phyloP scores from a whole-genome alignment of 2,113 vertebrate genomes.

The Dicaeum eximium region DNA sequence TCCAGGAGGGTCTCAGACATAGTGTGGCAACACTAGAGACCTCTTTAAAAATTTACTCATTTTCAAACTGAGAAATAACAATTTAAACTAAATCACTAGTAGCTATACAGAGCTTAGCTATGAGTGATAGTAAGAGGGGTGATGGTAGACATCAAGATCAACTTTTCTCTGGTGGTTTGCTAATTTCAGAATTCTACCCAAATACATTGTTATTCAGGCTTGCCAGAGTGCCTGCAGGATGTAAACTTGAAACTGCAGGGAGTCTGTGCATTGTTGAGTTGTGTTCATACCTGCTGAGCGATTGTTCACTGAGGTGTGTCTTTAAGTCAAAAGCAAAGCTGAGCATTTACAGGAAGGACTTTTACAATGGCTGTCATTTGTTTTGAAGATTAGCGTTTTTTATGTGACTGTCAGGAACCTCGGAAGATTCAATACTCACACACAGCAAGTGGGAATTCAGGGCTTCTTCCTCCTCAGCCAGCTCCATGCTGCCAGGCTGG shows the following conservation, averaged over 20 bases:
- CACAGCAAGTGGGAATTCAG: background rate
- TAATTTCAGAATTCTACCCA: background rate
- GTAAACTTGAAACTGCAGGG: background rate
- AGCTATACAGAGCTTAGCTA: background rate
- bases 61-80: background rate
- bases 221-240: conserved; percentile 22
- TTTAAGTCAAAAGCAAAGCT: conserved; percentile 63
- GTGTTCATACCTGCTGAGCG: conserved; percentile 71
- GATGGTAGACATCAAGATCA: background rate
- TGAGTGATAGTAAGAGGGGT: background rate
- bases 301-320: conserved; percentile 82
- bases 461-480: background rate
- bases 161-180: background rate
- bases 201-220: background rate
- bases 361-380: conserved; percentile 42
- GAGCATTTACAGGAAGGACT: conserved; percentile 48
- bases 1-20: background rate
- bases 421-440: background rate
- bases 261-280: background rate
- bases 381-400: conserved; percentile 49
- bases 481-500: background rate
- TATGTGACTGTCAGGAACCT: background rate
- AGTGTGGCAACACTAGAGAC: background rate
- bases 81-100: background rate
- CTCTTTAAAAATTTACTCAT: background rate